Percentiles rank a stretch among this genome's conserved stretches.
These are phyloP conservation scores for Synanthedon myopaeformis DNA, from an alignment of 2,888 invertebrate species.

Conservation along the genomic window DNA sequence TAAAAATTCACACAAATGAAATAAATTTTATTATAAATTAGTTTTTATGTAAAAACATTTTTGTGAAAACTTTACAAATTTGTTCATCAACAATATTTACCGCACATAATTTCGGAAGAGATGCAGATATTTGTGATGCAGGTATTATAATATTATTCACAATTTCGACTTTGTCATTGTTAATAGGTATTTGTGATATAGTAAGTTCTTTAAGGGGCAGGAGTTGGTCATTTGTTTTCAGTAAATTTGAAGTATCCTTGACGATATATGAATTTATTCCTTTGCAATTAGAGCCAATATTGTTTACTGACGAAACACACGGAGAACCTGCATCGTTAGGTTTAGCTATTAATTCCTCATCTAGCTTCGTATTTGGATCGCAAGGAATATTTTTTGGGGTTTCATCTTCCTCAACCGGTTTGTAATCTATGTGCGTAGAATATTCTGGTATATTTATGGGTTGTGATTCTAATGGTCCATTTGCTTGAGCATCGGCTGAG, in stretches of 20 bases:
- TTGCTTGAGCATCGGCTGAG: too few relatives aligned
- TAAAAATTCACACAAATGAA: too few relatives aligned
- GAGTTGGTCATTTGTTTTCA: too few relatives aligned
- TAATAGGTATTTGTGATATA: not conserved
- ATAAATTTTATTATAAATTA: not conserved
- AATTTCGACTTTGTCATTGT: not conserved
- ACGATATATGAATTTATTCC: not conserved
- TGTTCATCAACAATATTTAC: slow-evolving; percentile 21
- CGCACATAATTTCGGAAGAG: slow-evolving; percentile 13
- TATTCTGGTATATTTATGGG: too few relatives aligned
- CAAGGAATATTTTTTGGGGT: too few relatives aligned
- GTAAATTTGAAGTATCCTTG: not conserved
- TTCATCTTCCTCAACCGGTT: too few relatives aligned
- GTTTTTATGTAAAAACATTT: not conserved
- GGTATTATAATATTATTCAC: not conserved
- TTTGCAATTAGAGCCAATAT: not conserved
- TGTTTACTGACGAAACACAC: too few relatives aligned
- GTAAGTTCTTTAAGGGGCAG: not conserved
- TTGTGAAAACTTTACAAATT: not conserved
- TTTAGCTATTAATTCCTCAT: too few relatives aligned
- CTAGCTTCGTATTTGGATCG: too few relatives aligned
- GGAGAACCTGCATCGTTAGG: too few relatives aligned
- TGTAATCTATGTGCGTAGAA: too few relatives aligned
- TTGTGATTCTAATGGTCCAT: too few relatives aligned
- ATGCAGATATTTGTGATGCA: not conserved